Base-by-base conservation (phyloP, 2,797 vertebrate species). In the Sebastes trivittatus region DNA sequence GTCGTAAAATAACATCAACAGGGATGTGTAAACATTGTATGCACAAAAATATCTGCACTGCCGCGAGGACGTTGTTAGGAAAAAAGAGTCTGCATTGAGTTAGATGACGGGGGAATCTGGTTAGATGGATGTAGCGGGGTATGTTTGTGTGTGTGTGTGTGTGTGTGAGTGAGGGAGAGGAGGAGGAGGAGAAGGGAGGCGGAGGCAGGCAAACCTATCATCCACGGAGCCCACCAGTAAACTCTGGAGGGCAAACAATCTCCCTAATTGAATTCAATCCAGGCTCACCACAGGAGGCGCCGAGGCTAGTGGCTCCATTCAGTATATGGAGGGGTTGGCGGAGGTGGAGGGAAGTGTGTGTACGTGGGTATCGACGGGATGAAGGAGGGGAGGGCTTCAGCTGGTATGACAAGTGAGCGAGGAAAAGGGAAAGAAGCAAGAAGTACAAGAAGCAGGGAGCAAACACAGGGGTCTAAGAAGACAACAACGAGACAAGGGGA, bases 181-280 rank as follows among this genome's bases (percentile, higher is more conserved):
- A 64, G 20, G 49, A 6, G 38, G 4, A 4, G 20, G 16, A 7
- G 11, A 58, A 20, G 9, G 69, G 23, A 42, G 52, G 30, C 11
- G 68, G 76, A 70, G 14, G 81, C 60, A 72, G 83, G 83, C 83
- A 80, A 83, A 88, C 84, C 85, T 81, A 87, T 91, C 91, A 90
- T 92, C 83, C 70, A 78, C 36, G 2, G 79, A 83, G 83, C 86
- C 83, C 83, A 82, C 81, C 83, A 87, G 88, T 89, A 89, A 80
- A 93, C 89, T 91, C 77, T 82, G 72, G 86, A 93, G 91, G 92
- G 89, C 88, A 89, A 93, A 93, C 91, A 93, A 94, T 94, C 89
- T 93, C 88, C 88, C 89, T 94, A 93, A 94, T 94, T 94, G 91
- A 94, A 94, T 94, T 89, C 88, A 88, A 89, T 92, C 93, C 88